Evolutionary conservation across 2,113 vertebrate genomes (phyloP).

Genomic region (Pionites leucogaster): DNA sequence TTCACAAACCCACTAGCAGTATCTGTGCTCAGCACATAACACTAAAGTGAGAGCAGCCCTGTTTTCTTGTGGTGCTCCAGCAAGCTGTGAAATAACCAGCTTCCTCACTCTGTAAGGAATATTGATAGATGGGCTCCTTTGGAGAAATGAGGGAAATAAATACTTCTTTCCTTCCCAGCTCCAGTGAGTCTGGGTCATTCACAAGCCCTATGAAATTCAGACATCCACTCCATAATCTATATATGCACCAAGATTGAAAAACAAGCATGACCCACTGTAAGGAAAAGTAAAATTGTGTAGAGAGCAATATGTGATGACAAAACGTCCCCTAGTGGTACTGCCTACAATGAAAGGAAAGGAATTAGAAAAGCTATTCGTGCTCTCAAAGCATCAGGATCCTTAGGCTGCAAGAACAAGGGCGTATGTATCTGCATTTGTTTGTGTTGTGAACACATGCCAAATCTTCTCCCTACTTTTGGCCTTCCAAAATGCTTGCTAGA

Average conservation of each 20-base stretch:
- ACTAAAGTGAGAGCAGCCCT: background rate
- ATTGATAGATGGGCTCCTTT: background rate
- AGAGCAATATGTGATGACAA: background rate
- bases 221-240: background rate
- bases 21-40: background rate
- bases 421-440: accelerated
- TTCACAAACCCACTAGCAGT: background rate
- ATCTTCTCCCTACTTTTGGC: background rate
- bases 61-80: conserved; percentile 7
- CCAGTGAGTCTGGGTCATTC: background rate
- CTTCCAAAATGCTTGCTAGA: background rate
- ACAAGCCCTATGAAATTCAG: background rate
- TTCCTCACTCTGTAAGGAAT: background rate
- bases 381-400: background rate
- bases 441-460: background rate
- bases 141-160: background rate
- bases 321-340: conserved; percentile 43
- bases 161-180: background rate
- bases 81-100: conserved; percentile 45
- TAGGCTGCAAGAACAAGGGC: background rate
- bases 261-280: background rate
- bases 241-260: background rate
- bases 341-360: background rate
- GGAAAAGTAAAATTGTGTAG: background rate
- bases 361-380: accelerated